Percentiles rank a stretch among this genome's conserved stretches.
These are phyloP conservation scores for Drosophila greeni DNA, from an alignment of 2,888 invertebrate genomes.

Conservation along the genomic window DNA sequence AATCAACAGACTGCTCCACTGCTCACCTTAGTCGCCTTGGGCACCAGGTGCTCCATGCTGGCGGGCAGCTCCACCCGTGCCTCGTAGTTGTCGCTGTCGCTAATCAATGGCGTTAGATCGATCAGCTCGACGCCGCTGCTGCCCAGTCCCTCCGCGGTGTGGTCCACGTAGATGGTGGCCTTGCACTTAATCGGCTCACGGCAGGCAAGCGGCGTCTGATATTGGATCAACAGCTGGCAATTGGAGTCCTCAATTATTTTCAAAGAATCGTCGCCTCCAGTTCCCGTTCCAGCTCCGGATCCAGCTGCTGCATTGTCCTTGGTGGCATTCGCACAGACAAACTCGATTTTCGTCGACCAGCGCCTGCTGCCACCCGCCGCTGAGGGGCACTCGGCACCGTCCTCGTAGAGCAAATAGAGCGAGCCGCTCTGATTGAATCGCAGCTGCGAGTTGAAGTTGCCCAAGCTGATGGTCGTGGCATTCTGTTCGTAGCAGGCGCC, in stretches of 20 bases:
- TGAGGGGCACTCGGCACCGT: slow-evolving; percentile 65
- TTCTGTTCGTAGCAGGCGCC: slow-evolving; percentile 74
- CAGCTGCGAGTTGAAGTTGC: slow-evolving; percentile 74
- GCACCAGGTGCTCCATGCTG: slow-evolving; percentile 64
- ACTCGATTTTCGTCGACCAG: slow-evolving; percentile 79
- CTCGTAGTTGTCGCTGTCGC: slow-evolving; percentile 77
- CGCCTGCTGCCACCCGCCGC: slow-evolving; percentile 47
- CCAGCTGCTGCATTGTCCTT: slow-evolving; percentile 54
- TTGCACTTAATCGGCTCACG: slow-evolving; percentile 77
- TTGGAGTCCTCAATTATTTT: slow-evolving; percentile 79
- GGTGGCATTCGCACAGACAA: slow-evolving; percentile 76
- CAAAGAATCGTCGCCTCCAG: slow-evolving; percentile 44
- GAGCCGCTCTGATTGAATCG: slow-evolving; percentile 77
- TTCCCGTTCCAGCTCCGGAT: background rate
- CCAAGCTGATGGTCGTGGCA: slow-evolving; percentile 72
- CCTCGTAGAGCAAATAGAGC: slow-evolving; percentile 77
- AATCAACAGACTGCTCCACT: slow-evolving; percentile 44
- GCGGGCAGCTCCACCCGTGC: slow-evolving; percentile 72
- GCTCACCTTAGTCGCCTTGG: slow-evolving; percentile 75
- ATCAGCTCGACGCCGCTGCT: slow-evolving; percentile 62
- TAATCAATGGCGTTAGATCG: slow-evolving; percentile 78
- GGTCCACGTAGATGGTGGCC: slow-evolving; percentile 66
- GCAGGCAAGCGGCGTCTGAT: slow-evolving; percentile 77
- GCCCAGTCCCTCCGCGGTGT: slow-evolving; percentile 62
- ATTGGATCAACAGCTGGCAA: slow-evolving; percentile 78